A percentile compares a stretch with the other conserved stretches of the same genome.
phyloP scores from a whole-genome alignment of 2,797 vertebrate genomes.

The Intellagama lesueurii region DNA sequence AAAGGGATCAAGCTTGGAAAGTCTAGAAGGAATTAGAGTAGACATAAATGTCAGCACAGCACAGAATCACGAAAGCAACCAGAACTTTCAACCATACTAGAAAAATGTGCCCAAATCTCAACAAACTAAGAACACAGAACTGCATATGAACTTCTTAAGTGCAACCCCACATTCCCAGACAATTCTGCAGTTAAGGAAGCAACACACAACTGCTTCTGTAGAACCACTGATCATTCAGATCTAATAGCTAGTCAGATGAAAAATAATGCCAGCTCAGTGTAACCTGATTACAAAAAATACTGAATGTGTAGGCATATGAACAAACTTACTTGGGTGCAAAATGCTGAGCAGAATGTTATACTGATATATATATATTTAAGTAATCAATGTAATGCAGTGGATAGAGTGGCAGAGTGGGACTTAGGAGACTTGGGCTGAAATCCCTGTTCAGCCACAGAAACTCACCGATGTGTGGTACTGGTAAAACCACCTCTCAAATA shows the following conservation, averaged over 20 bases:
- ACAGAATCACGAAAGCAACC: neutral
- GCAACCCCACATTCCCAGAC: neutral
- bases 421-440: too few species aligned
- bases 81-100: neutral
- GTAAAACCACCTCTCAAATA: too few species aligned
- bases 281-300: neutral
- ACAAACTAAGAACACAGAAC: neutral
- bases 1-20: neutral
- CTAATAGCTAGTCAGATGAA: neutral
- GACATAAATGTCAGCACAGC: neutral
- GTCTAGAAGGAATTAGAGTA: neutral
- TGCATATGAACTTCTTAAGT: neutral
- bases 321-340: neutral
- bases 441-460: too few species aligned
- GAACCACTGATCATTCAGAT: neutral
- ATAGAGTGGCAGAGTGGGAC: too few species aligned
- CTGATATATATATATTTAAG: neutral
- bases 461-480: too few species aligned
- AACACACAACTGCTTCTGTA: neutral
- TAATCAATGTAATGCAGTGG: neutral
- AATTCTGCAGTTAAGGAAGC: neutral
- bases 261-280: neutral
- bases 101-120: neutral
- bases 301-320: neutral
- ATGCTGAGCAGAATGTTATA: neutral